Evolutionary conservation across 2,113 vertebrate species (phyloP).

Genomic region (Pan paniscus): DNA sequence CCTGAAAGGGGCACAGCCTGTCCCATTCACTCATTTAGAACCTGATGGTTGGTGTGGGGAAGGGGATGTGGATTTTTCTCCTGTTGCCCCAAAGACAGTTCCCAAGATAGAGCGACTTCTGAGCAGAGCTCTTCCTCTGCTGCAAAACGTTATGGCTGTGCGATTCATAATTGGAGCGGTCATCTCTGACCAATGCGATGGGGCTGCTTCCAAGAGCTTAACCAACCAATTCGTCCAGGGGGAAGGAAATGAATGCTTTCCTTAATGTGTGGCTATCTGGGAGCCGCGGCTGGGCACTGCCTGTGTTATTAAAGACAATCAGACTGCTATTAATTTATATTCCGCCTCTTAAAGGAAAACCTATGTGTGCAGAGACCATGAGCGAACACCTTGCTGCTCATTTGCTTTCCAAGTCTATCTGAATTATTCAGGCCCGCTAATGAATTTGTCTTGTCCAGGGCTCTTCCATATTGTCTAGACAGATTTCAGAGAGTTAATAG

Average conservation of each 20-base stretch:
- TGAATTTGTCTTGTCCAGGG: slow-evolving; percentile 81
- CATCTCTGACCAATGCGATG: slow-evolving; percentile 11
- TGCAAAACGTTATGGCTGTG: slow-evolving; percentile 29
- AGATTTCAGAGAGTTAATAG: background rate
- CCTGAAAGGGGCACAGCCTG: too few species aligned
- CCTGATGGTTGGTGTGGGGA: fast-evolving
- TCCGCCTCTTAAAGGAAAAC: slow-evolving; percentile 82
- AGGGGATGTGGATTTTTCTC: fast-evolving
- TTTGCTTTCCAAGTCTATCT: slow-evolving; percentile 78
- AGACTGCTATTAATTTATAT: slow-evolving; percentile 80
- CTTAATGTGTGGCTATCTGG: slow-evolving; percentile 79
- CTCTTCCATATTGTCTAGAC: slow-evolving; percentile 61
- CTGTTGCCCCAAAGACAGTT: background rate
- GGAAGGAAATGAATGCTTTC: slow-evolving; percentile 70
- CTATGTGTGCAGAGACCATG: slow-evolving; percentile 76
- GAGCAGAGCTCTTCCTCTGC: background rate
- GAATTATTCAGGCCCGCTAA: slow-evolving; percentile 83
- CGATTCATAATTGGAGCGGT: background rate
- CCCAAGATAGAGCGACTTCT: background rate
- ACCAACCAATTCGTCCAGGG: slow-evolving; percentile 73
- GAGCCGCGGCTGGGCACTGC: slow-evolving; percentile 71
- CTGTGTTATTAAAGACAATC: slow-evolving; percentile 75
- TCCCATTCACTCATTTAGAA: fast-evolving
- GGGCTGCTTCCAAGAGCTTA: slow-evolving; percentile 77
- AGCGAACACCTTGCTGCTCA: slow-evolving; percentile 76